Conservation (phyloP, 2,888 invertebrate species). For the Hirtodrosophila confusa region DNA sequence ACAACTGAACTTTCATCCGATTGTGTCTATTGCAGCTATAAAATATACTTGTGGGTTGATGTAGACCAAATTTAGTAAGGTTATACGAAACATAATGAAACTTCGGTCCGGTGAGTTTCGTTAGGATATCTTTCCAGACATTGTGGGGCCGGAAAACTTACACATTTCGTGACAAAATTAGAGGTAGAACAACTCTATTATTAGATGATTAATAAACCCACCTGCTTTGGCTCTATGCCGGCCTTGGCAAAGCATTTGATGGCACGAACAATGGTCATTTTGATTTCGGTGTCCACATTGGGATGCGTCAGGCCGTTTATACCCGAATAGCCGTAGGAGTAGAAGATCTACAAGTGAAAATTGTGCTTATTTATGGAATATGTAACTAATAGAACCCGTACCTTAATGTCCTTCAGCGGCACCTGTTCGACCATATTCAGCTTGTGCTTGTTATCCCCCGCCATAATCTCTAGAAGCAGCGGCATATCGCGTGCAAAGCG, state of each 20-base stretch:
- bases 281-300: slow-evolving; percentile 71
- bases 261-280: slow-evolving; percentile 72
- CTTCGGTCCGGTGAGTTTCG: too few relatives aligned
- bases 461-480: slow-evolving; percentile 88
- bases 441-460: slow-evolving; percentile 84
- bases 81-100: too few relatives aligned
- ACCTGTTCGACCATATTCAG: slow-evolving; percentile 85
- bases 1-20: too few relatives aligned
- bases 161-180: too few relatives aligned
- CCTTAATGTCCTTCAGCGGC: slow-evolving; percentile 85
- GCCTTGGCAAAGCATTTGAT: slow-evolving; percentile 76
- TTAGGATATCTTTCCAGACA: too few relatives aligned
- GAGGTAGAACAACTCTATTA: too few relatives aligned
- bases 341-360: slow-evolving; percentile 66
- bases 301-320: slow-evolving; percentile 63
- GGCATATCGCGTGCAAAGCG: slow-evolving; percentile 91
- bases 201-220: slow-evolving; percentile 15
- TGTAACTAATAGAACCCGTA: slow-evolving; percentile 51
- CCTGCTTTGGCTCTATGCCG: slow-evolving; percentile 64
- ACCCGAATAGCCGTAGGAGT: slow-evolving; percentile 70
- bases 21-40: too few relatives aligned
- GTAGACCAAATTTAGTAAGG: too few relatives aligned
- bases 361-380: background rate
- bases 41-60: too few relatives aligned
- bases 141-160: too few relatives aligned